Evolutionary conservation across 2,797 vertebrate genomes (phyloP).

Genomic region (Periparus ater): DNA sequence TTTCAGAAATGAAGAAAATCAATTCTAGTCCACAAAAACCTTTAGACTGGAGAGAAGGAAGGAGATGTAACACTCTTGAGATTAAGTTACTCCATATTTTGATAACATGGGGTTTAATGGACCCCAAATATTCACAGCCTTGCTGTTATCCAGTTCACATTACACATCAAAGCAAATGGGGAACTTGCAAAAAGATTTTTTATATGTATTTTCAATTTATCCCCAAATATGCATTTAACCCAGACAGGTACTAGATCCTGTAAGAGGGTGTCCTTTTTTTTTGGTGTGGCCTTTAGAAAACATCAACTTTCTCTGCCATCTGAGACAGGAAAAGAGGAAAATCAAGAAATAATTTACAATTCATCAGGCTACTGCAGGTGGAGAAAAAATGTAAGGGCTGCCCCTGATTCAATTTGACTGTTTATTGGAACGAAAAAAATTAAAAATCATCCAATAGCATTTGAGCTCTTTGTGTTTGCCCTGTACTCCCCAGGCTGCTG

Average conservation of each 20-base stretch:
- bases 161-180: neutral
- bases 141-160: neutral
- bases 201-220: neutral
- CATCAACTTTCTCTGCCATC: neutral
- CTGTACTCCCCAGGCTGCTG: neutral
- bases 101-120: neutral
- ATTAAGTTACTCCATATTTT: neutral
- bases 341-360: neutral
- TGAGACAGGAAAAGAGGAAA: neutral
- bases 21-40: neutral
- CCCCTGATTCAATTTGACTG: neutral
- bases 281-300: neutral
- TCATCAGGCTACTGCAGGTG: neutral
- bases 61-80: neutral
- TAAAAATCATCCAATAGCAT: neutral
- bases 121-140: neutral
- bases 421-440: neutral
- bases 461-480: neutral
- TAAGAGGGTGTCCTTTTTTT: neutral
- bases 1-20: neutral
- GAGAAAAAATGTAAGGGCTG: rapidly evolving
- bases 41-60: neutral
- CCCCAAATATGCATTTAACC: neutral
- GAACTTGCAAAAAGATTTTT: neutral
- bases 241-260: neutral